Evolutionary conservation across 2,113 vertebrate genomes (phyloP), one percentile per base, ranked within the genome.

Genomic region (Phaethornis superciliosus): DNA sequence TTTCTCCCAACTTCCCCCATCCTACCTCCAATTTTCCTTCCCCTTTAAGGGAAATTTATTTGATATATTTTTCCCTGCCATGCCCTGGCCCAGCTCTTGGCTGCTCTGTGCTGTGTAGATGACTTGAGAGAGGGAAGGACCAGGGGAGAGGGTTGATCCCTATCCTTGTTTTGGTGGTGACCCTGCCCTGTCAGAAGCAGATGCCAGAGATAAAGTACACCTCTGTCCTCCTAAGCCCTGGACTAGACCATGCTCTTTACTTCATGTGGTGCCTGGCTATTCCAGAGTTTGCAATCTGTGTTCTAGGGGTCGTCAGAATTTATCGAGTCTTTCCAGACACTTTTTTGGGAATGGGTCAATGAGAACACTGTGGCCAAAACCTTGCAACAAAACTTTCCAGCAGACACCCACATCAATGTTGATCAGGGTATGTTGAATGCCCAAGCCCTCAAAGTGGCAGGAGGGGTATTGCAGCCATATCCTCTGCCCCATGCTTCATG

Each of bases 241-340:
- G 18, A 7, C 40, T 56, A 60, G 59, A 40, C 9, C 3, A 0
- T 56, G 23, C 19, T 83, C 9, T 52, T 65, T 58, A 69, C 33
- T 24, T 89, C 0, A 0, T n/a, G 55, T 74, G 51, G n/a, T n/a
- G 42, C 60, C 4, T 0, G 27, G 12, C 20, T 64, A 35, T n/a
- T 72, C 15, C 23, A 16, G 49, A 7, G 32, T 52, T 81, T 81
- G 32, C 79, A 72, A 10, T 58, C 22, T 55, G 23, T 18, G 15
- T 76, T 85, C 12, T n/a, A 33, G 35, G 55, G 14, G 32, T 32
- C 55, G 26, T 4, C 20, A 47, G 62, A 82, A 79, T 56, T 35
- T 85, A 11, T 40, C 20, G 37, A 40, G n/a, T 47, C 20, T 88
- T 90, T 55, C 26, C 40, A 88, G 23, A 7, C n/a, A 5, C 16